Conservation (phyloP, 2,888 invertebrate species). For the Dascillus cervinus region DNA sequence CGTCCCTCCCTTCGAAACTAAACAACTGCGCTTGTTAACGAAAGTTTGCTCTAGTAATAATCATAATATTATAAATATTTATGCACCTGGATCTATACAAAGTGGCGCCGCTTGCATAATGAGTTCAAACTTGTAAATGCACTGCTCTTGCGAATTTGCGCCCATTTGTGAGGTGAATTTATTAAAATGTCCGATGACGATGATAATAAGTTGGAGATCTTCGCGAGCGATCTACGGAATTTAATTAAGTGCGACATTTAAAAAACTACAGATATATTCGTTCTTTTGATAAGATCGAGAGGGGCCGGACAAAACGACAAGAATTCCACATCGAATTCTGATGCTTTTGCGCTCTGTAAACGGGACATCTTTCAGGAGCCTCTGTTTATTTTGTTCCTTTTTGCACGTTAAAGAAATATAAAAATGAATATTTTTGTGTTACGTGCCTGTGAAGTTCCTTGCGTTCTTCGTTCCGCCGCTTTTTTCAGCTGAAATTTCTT, state of each 20-base stretch:
- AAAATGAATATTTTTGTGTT: conserved; percentile 14
- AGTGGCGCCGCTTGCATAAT: conserved; percentile 15
- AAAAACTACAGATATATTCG: conserved; percentile 23
- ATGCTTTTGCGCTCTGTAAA: conserved; percentile 14
- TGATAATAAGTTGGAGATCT: conserved; percentile 13
- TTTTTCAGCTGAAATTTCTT: conserved; percentile 9
- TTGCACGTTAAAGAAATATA: no score
- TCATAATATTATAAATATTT: conserved; percentile 17
- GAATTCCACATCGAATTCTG: conserved; percentile 17
- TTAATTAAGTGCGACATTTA: conserved; percentile 25
- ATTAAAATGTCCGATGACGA: no score
- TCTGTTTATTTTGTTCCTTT: conserved; percentile 14
- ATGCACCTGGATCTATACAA: conserved; percentile 11
- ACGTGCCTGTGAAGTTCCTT: no score
- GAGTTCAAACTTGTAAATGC: no score
- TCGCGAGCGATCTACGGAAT: conserved; percentile 20
- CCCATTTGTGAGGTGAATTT: no score
- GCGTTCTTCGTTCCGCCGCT: no score
- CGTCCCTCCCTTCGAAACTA: not conserved
- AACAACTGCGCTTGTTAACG: conserved; percentile 12
- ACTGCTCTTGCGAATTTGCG: no score
- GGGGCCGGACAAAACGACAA: conserved; percentile 14
- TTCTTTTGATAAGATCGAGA: conserved; percentile 13
- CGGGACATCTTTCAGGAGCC: conserved; percentile 14
- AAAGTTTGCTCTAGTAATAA: conserved; percentile 13